Evolutionary conservation across 2,113 vertebrate species (phyloP).

Genomic region (Tenrec ecaudatus): DNA sequence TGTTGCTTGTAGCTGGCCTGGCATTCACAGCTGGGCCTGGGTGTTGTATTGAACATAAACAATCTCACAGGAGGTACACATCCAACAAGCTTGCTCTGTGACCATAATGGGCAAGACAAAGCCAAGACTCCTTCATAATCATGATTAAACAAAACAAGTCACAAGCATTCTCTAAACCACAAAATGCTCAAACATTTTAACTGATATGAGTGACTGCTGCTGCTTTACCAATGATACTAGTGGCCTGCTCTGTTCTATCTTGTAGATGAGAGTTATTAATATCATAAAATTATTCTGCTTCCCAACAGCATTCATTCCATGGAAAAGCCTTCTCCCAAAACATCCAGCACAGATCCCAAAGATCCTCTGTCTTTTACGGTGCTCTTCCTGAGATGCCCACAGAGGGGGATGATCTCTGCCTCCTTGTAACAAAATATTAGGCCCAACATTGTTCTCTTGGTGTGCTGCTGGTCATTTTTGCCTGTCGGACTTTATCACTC

Average conservation of each 20-base stretch:
- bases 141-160: neutral
- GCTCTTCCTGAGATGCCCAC: neutral
- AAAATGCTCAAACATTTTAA: neutral
- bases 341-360: too few relatives aligned
- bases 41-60: neutral
- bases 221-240: neutral
- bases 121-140: neutral
- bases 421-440: neutral
- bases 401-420: neutral
- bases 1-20: neutral
- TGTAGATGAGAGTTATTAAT: too few relatives aligned
- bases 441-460: neutral
- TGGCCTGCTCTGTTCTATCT: constrained; percentile 18
- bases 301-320: too few relatives aligned
- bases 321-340: too few relatives aligned
- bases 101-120: neutral
- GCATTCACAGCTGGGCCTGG: neutral
- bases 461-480: neutral
- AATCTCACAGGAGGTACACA: neutral
- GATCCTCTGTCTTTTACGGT: neutral
- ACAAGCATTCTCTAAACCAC: constrained; percentile 34
- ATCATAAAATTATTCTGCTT: too few relatives aligned
- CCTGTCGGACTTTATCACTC: neutral
- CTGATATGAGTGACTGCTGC: neutral
- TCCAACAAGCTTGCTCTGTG: neutral